These are phyloP conservation scores for Silurus meridionalis DNA, from an alignment of 2,113 vertebrate species.

Conservation along the genomic window DNA sequence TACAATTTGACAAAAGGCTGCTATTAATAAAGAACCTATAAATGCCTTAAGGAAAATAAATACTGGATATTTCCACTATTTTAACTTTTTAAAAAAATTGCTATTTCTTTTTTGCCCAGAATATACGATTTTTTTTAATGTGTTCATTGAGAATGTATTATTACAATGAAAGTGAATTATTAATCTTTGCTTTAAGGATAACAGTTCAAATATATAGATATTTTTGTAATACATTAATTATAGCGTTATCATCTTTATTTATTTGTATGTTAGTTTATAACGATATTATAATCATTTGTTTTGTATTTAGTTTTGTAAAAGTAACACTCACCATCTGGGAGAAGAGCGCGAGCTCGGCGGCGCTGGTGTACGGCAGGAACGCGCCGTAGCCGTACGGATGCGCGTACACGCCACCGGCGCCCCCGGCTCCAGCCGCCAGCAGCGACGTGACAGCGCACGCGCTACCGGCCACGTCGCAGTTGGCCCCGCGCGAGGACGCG, in stretches of 20 bases:
- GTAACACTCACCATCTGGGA: slow-evolving; percentile 89
- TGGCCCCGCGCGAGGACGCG: slow-evolving; percentile 82
- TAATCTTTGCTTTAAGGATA: too few relatives aligned
- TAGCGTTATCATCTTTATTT: background rate
- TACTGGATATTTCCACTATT: too few relatives aligned
- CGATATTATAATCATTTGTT: background rate
- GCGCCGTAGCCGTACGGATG: slow-evolving; percentile 95
- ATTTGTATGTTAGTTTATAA: background rate
- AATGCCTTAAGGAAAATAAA: too few relatives aligned
- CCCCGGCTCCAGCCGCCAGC: slow-evolving; percentile 48
- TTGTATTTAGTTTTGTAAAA: background rate
- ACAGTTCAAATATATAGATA: background rate
- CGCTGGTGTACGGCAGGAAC: slow-evolving; percentile 91
- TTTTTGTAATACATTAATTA: background rate
- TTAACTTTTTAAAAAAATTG: too few relatives aligned
- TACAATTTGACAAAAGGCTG: background rate
- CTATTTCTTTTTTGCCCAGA: background rate
- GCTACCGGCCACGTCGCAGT: slow-evolving; percentile 81
- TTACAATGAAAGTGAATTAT: too few relatives aligned
- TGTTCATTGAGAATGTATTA: background rate
- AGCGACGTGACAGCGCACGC: slow-evolving; percentile 75
- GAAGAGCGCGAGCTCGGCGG: slow-evolving; percentile 92
- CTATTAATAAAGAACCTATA: too few relatives aligned
- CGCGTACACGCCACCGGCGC: slow-evolving; percentile 91
- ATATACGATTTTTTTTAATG: background rate